Evolutionary conservation across 2,888 invertebrate genomes (phyloP).

Genomic region (Parnassius orleans): DNA sequence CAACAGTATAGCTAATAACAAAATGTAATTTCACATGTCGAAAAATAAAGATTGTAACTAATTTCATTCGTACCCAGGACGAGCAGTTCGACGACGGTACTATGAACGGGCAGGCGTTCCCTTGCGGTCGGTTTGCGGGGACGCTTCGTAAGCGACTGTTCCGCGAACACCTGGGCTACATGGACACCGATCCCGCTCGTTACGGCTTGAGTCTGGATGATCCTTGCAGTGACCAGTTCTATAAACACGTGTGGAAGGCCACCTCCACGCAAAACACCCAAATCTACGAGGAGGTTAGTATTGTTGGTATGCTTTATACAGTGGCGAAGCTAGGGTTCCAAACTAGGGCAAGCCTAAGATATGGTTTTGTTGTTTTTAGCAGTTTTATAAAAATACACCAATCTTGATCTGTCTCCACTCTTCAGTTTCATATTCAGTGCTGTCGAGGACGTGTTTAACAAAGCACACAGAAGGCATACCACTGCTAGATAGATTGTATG

Average conservation of each 20-base stretch:
- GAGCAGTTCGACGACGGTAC: constrained; percentile 88
- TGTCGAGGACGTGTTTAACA: no score
- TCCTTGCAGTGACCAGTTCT: constrained; percentile 91
- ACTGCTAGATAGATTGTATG: no score
- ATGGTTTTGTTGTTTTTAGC: no score
- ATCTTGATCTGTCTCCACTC: no score
- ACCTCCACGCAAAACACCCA: constrained; percentile 91
- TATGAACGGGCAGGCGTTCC: constrained; percentile 91
- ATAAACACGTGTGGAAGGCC: constrained; percentile 90
- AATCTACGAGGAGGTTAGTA: constrained; percentile 88
- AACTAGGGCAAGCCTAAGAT: no score
- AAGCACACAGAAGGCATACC: no score
- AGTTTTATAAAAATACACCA: no score
- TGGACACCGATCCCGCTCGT: constrained; percentile 68
- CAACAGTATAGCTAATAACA: no score
- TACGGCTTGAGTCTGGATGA: constrained; percentile 85
- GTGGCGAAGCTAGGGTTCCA: no score
- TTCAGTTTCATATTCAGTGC: no score
- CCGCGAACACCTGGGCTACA: constrained; percentile 92
- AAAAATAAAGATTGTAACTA: no score
- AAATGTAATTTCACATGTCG: no score
- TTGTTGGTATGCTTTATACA: neutral
- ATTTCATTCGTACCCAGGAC: constrained; percentile 76
- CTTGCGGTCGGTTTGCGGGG: constrained; percentile 93
- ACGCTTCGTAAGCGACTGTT: constrained; percentile 92